Percentiles rank a stretch among this genome's conserved stretches.
These are phyloP conservation scores for Steinernema khuongi DNA, from an alignment of 1,140 invertebrate species.

Conservation along the genomic window DNA sequence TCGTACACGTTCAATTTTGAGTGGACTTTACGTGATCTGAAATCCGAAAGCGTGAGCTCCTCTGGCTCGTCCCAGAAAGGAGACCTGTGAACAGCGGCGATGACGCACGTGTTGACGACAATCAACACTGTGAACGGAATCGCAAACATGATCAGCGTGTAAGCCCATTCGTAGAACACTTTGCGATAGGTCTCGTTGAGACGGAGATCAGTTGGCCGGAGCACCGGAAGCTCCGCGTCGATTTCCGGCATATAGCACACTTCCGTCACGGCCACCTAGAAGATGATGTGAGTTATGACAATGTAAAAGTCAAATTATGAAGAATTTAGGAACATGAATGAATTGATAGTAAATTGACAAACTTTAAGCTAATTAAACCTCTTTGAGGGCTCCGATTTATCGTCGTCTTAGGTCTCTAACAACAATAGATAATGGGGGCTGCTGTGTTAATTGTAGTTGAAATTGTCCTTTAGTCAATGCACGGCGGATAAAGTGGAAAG, in stretches of 20 bases:
- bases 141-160: slow-evolving; percentile 41
- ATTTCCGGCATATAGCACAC: slow-evolving; percentile 34
- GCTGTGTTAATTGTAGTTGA: no score
- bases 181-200: slow-evolving; percentile 35
- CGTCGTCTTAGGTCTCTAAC: no score
- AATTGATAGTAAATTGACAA: no score
- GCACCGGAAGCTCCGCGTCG: slow-evolving; percentile 30
- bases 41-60: not conserved
- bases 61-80: not conserved
- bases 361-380: not conserved
- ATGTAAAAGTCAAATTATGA: no score
- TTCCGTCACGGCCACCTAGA: slow-evolving; percentile 25
- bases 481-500: no score
- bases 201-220: not conserved
- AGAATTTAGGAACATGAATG: no score
- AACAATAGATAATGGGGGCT: no score
- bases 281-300: no score
- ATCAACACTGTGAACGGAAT: slow-evolving; percentile 39
- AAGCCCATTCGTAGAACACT: slow-evolving; percentile 40
- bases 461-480: no score
- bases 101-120: slow-evolving; percentile 38
- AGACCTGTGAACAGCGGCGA: slow-evolving; percentile 30
- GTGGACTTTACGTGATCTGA: slow-evolving; percentile 40
- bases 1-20: slow-evolving; percentile 50
- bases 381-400: not conserved